Evolutionary conservation across 2,888 invertebrate genomes (phyloP).

Genomic region (Lasius fuliginosus): DNA sequence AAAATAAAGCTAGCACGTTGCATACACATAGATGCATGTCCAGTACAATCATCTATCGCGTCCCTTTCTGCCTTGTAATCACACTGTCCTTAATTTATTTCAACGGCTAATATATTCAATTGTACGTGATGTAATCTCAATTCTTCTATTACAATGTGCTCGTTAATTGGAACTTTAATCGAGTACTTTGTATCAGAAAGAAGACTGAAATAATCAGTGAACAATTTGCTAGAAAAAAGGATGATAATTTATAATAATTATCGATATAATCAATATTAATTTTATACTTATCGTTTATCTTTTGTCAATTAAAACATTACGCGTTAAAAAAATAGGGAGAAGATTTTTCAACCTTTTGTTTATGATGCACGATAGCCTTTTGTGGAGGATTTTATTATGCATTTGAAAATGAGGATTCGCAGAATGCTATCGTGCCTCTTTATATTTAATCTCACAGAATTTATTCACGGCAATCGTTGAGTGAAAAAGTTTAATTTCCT

Average conservation of each 20-base stretch:
- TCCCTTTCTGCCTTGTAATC: constrained; percentile 4
- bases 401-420: not conserved
- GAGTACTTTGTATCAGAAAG: not conserved
- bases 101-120: not conserved
- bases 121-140: not conserved
- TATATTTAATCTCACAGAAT: not conserved
- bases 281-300: not conserved
- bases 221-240: not conserved
- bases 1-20: not conserved
- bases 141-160: not conserved
- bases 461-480: not conserved
- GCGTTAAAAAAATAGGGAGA: not conserved
- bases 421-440: not conserved
- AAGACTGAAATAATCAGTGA: not conserved
- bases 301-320: not conserved
- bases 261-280: not conserved
- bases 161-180: constrained; percentile 1
- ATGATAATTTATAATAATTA: not conserved
- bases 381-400: not conserved
- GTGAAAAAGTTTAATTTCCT: not conserved
- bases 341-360: not conserved
- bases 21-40: not conserved
- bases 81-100: constrained; percentile 3
- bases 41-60: not conserved
- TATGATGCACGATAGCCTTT: not conserved